phyloP scores from a whole-genome alignment of 2,797 vertebrate species.

The Eospalax fontanierii region DNA sequence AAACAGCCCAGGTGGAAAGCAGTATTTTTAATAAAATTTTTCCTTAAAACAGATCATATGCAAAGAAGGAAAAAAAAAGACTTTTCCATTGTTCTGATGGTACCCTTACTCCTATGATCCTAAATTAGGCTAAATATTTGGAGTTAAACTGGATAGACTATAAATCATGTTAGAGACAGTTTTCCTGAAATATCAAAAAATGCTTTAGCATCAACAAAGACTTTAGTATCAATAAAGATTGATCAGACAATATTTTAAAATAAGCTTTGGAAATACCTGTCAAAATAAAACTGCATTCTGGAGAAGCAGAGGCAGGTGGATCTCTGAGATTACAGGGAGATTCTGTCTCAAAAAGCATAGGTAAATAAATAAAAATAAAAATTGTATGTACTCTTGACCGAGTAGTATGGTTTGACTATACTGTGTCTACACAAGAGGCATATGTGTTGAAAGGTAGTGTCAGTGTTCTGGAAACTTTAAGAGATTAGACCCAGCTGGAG shows the following conservation, averaged over 20 bases:
- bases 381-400: not conserved
- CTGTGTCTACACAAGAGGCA: not conserved
- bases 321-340: too few relatives aligned
- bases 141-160: not conserved
- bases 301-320: too few relatives aligned
- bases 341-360: not conserved
- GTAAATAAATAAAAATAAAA: too few relatives aligned
- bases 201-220: not conserved
- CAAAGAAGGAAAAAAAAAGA: not conserved
- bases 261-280: slow-evolving; percentile 30
- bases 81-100: not conserved
- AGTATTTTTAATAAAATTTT: slow-evolving; percentile 11
- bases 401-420: not conserved
- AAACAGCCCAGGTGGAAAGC: not conserved
- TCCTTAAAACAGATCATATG: not conserved
- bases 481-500: not conserved
- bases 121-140: slow-evolving; percentile 33
- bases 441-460: not conserved
- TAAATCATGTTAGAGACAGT: slow-evolving; percentile 25
- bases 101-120: slow-evolving; percentile 27
- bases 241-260: slow-evolving; percentile 63
- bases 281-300: slow-evolving; percentile 49
- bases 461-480: not conserved
- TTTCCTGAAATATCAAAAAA: slow-evolving; percentile 58
- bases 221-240: not conserved